A percentile compares a stretch with the other conserved stretches of the same genome.
Conservation (phyloP, 2,113 vertebrate genomes). For the Nibea coibor region DNA sequence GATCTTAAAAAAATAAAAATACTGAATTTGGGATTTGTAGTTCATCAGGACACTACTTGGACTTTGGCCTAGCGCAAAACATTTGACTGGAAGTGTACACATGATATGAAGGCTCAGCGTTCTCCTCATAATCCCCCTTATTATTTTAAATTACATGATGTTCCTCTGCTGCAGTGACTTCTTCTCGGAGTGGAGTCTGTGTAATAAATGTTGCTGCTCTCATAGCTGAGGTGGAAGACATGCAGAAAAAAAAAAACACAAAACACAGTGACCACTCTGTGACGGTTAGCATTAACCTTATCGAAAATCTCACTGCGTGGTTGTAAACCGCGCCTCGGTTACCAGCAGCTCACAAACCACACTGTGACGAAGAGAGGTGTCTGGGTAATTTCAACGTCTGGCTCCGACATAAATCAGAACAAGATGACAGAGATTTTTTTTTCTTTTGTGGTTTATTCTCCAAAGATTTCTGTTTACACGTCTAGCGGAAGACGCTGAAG, state of each 20-base stretch:
- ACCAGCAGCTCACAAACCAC: slow-evolving; percentile 50
- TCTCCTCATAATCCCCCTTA: neutral
- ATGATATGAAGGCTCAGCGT: slow-evolving; percentile 2
- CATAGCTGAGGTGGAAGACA: slow-evolving; percentile 47
- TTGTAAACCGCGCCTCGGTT: neutral
- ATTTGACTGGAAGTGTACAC: slow-evolving; percentile 20
- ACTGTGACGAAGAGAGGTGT: slow-evolving; percentile 61
- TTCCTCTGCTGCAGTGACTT: slow-evolving; percentile 1
- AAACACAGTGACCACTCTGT: slow-evolving; percentile 62
- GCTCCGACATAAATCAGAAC: slow-evolving; percentile 24
- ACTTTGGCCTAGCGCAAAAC: neutral
- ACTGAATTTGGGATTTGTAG: neutral
- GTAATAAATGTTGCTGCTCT: slow-evolving; percentile 37
- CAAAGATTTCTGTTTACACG: neutral
- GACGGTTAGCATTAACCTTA: slow-evolving; percentile 47
- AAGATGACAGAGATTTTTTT: neutral
- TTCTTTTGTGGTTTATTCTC: neutral
- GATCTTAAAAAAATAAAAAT: too few species aligned
- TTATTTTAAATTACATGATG: neutral
- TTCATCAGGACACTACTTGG: neutral
- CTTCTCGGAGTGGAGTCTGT: slow-evolving; percentile 50
- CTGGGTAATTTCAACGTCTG: slow-evolving; percentile 76
- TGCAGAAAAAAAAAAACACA: slow-evolving; percentile 53
- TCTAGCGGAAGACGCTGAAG: slow-evolving; percentile 45
- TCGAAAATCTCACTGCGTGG: slow-evolving; percentile 12